These are phyloP conservation scores for rat (Rattus norvegicus) DNA, from an alignment of 2,113 vertebrate genomes.

Conservation along the genomic window GRCr8 NC_086032.1:103637501-103638000, in stretches of 20 bases:
- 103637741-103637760: background rate
- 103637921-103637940: too few species aligned
- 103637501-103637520: constrained; percentile 50
- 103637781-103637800: background rate
- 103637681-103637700: background rate
- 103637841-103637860: background rate
- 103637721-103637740: background rate
- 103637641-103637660: background rate
- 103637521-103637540: constrained; percentile 11
- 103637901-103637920: background rate
- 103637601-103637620: background rate
- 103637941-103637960: too few species aligned
- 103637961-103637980: too few species aligned
- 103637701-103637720: background rate
- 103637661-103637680: background rate
- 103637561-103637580: background rate
- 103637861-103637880: background rate
- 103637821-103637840: background rate
- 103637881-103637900: background rate
- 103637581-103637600: background rate
- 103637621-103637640: background rate
- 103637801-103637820: background rate
- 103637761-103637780: background rate
- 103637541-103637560: constrained; percentile 42
- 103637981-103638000: background rate